Evolutionary conservation across 2,113 vertebrate species (phyloP).

Genomic region (Tychaedon coryphoeus): DNA sequence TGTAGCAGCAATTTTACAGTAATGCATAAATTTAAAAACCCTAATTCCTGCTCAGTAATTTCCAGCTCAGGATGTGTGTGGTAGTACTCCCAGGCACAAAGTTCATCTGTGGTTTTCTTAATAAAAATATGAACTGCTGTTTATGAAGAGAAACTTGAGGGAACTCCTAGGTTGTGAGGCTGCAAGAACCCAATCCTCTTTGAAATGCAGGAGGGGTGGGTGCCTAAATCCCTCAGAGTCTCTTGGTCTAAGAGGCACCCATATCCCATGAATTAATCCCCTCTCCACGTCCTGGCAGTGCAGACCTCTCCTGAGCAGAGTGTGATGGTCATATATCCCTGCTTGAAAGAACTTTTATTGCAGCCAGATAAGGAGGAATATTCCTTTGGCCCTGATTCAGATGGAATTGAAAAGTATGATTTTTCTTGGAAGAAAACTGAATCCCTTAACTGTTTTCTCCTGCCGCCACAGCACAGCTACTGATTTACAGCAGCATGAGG

Average conservation of each 20-base stretch:
- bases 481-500: conserved; percentile 67
- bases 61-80: conserved; percentile 20
- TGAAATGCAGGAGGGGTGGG: not conserved
- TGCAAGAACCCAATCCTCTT: not conserved
- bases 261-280: not conserved
- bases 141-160: not conserved
- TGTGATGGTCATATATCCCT: not conserved
- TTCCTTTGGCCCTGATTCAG: conserved; percentile 66
- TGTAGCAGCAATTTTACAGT: not conserved
- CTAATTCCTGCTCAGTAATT: conserved; percentile 4
- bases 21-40: not conserved
- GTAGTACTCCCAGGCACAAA: not conserved
- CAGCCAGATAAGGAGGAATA: conserved; percentile 73
- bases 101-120: conserved; percentile 22
- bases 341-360: conserved; percentile 15
- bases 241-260: not conserved
- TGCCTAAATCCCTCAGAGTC: not conserved
- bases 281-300: not conserved
- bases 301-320: not conserved
- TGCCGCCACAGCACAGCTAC: conserved; percentile 46
- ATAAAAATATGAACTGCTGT: not conserved
- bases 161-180: not conserved
- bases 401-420: conserved; percentile 64
- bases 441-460: conserved; percentile 66
- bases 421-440: conserved; percentile 72